These are phyloP conservation scores for Aleiodes leptofemur DNA, from an alignment of 2,888 invertebrate genomes.

Conservation along the genomic window DNA sequence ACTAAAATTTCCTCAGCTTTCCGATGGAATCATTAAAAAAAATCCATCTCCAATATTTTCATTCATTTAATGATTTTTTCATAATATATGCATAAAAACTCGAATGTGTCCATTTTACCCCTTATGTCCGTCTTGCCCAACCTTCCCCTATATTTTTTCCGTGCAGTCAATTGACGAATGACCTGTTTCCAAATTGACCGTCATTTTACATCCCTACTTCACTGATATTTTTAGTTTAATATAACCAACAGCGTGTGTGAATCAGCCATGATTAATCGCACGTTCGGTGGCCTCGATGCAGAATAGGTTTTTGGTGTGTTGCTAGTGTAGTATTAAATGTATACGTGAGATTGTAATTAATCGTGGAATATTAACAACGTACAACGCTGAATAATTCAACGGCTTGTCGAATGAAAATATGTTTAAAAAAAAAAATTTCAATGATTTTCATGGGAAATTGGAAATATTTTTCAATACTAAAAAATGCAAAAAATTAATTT, in stretches of 20 bases:
- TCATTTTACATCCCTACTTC: background rate
- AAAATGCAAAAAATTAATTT: too few species aligned
- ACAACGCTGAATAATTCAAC: conserved; percentile 41
- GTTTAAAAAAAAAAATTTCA: background rate
- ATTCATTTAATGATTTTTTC: too few species aligned
- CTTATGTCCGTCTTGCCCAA: too few species aligned
- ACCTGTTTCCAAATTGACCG: too few species aligned
- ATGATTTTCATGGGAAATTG: conserved; percentile 29
- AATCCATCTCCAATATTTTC: too few species aligned
- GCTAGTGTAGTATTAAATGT: conserved; percentile 5
- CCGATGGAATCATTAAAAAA: too few species aligned
- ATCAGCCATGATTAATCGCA: conserved; percentile 33
- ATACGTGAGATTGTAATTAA: conserved; percentile 38
- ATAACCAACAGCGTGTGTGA: background rate
- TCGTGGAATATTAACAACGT: conserved; percentile 37
- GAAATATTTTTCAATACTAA: conserved; percentile 1
- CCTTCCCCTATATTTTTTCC: background rate
- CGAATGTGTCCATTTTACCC: too few species aligned
- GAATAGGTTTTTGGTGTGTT: background rate
- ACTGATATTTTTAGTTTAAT: background rate
- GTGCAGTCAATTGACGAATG: too few species aligned
- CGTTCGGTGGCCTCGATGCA: conserved; percentile 22
- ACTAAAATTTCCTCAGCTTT: too few species aligned
- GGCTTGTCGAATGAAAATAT: conserved; percentile 27
- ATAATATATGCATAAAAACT: too few species aligned